Conservation (phyloP, 1,140 invertebrate species). For the Trinorchestia longiramus region DNA sequence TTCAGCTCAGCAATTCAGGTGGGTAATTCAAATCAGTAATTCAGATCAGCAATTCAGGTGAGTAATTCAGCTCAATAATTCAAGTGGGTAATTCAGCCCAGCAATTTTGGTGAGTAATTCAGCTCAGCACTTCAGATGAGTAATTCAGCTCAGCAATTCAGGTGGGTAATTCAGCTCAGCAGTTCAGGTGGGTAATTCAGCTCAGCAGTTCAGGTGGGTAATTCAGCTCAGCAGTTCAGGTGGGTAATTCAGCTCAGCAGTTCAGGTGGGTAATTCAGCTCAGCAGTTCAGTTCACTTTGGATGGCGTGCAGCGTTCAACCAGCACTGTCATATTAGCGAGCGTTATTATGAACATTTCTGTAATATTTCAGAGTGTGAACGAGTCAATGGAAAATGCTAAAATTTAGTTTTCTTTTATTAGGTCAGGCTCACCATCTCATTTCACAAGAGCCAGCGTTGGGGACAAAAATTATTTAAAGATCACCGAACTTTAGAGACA, state of each 20-base stretch:
- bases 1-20: not conserved
- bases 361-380: not conserved
- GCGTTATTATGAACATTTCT: not conserved
- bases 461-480: not conserved
- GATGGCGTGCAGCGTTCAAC: not conserved
- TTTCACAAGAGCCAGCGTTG: not conserved
- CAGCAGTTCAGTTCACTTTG: not conserved
- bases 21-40: not conserved
- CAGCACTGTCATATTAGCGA: not conserved
- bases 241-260: too few species aligned
- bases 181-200: too few species aligned
- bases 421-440: not conserved
- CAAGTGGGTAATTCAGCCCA: not conserved
- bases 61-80: not conserved
- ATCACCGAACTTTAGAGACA: not conserved
- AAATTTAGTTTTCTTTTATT: not conserved
- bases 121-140: not conserved
- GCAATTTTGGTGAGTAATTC: not conserved
- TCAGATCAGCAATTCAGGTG: not conserved
- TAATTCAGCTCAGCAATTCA: too few species aligned
- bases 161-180: too few species aligned
- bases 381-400: not conserved
- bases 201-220: too few species aligned
- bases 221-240: too few species aligned
- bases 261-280: too few species aligned